Conservation (phyloP, 30 jellyfish, hydroid and myxozoan species). For the Aurelia aurita region DNA sequence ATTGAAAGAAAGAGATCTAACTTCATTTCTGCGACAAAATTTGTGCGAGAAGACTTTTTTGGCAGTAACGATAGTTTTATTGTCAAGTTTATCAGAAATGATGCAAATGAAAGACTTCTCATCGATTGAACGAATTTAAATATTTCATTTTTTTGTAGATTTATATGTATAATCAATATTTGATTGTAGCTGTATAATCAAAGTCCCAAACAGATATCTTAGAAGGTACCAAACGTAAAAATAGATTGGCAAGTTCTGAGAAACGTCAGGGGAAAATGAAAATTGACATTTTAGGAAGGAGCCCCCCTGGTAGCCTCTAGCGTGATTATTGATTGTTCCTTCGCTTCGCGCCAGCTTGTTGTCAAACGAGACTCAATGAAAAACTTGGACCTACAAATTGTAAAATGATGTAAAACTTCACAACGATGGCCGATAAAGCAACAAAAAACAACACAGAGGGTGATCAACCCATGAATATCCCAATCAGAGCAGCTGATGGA, state of each 20-base stretch:
- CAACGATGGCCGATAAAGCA: conserved; percentile 17
- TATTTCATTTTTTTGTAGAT: no score
- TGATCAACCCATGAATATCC: conserved; percentile 53
- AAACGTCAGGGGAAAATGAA: no score
- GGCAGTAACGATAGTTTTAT: no score
- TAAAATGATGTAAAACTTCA: not conserved
- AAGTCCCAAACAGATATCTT: not conserved
- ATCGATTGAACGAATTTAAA: no score
- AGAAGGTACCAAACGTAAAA: not conserved
- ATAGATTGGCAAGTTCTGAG: no score
- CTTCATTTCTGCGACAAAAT: no score
- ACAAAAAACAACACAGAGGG: conserved; percentile 11
- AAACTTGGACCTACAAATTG: not conserved
- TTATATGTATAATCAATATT: no score
- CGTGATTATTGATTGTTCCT: not conserved
- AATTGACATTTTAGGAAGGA: not conserved
- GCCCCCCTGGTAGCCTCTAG: conserved; percentile 25
- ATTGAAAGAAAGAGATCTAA: no score
- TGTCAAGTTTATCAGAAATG: no score
- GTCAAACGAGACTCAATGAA: conserved; percentile 49
- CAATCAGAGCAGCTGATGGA: conserved; percentile 78
- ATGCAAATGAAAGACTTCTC: no score
- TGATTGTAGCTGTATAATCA: no score
- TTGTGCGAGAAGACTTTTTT: no score
- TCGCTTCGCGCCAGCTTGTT: not conserved